phyloP scores from a whole-genome alignment of 2,113 vertebrate species.

The Xiphorhynchus elegans region DNA sequence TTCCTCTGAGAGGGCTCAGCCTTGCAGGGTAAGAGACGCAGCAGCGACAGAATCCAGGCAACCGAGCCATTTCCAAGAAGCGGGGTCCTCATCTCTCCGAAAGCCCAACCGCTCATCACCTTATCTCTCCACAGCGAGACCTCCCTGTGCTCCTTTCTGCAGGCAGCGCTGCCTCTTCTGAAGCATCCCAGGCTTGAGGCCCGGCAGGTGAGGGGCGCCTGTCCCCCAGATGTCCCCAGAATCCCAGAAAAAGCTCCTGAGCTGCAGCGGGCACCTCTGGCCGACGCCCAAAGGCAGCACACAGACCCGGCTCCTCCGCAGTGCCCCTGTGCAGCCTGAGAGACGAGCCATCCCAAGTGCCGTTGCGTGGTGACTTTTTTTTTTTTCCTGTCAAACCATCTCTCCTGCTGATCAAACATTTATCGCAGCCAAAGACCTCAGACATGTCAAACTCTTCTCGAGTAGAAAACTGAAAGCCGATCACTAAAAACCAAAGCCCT shows the following conservation, averaged over 20 bases:
- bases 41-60: conserved; percentile 65
- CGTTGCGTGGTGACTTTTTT: rapidly evolving
- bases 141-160: not conserved
- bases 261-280: not conserved
- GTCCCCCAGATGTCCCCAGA: not conserved
- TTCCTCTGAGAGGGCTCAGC: conserved; percentile 73
- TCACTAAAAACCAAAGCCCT: not conserved
- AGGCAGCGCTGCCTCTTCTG: not conserved
- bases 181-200: not conserved
- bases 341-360: not conserved
- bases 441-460: rapidly evolving
- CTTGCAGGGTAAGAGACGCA: not conserved
- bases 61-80: conserved; percentile 75
- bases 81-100: not conserved
- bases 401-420: not conserved
- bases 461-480: not conserved
- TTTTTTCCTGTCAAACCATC: not conserved
- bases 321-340: not conserved
- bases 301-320: rapidly evolving
- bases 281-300: rapidly evolving
- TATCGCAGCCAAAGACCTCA: not conserved
- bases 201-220: not conserved
- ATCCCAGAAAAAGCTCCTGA: not conserved
- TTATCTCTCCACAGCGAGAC: not conserved
- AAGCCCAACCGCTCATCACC: conserved; percentile 56